Percentiles rank a stretch among this genome's conserved stretches.
Conservation (phyloP, 2,797 vertebrate genomes). For the Sparidentex hasta region DNA sequence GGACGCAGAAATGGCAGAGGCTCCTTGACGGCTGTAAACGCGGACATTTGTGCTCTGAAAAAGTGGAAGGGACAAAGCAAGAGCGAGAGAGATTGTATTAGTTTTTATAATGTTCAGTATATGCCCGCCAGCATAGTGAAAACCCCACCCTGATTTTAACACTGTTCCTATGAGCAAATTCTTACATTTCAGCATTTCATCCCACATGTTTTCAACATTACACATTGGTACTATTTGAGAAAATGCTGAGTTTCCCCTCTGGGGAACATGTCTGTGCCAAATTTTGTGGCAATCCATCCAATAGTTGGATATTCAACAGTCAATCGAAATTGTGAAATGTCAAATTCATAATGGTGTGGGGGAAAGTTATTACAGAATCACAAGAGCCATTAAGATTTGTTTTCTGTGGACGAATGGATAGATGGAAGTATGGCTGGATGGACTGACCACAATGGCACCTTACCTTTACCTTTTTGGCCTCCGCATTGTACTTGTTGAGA, state of each 20-base stretch:
- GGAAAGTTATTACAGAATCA: too few relatives aligned
- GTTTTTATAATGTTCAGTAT: not conserved
- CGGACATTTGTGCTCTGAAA: slow-evolving; percentile 83
- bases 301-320: not conserved
- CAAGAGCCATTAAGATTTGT: not conserved
- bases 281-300: not conserved
- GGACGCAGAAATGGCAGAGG: slow-evolving; percentile 80
- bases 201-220: not conserved
- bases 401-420: not conserved
- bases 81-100: not conserved
- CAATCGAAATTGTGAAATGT: not conserved
- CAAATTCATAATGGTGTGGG: too few relatives aligned
- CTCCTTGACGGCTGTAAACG: slow-evolving; percentile 83
- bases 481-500: slow-evolving; percentile 88
- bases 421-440: not conserved
- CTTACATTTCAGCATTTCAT: not conserved
- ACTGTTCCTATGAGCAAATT: not conserved
- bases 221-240: too few relatives aligned
- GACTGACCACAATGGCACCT: not conserved
- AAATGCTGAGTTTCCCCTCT: not conserved
- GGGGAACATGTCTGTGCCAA: not conserved
- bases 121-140: not conserved
- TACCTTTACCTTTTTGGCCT: slow-evolving; percentile 83
- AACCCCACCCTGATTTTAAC: not conserved
- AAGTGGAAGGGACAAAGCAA: not conserved